These are phyloP conservation scores for Megalonaias nervosa DNA, from an alignment of 1,140 invertebrate genomes.

Conservation along the genomic window DNA sequence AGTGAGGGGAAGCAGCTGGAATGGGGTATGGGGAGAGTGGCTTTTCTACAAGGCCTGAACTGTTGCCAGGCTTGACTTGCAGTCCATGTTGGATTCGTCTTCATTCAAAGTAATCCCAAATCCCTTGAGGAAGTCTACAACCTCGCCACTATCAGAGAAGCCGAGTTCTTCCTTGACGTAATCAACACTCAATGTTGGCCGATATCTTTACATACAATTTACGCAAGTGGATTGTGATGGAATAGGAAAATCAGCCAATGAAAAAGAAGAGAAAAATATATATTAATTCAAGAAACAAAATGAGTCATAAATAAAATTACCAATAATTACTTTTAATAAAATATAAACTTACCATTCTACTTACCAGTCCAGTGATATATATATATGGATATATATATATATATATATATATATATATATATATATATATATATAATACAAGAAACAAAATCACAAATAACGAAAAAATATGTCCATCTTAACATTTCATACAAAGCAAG, in stretches of 20 bases:
- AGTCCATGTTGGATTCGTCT: conserved; percentile 84
- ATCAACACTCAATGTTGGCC: conserved; percentile 88
- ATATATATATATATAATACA: background rate
- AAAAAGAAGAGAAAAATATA: conserved; percentile 75
- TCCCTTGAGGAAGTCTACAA: conserved; percentile 87
- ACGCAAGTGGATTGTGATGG: conserved; percentile 30
- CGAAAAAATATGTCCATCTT: background rate
- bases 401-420: background rate
- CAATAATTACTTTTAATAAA: background rate
- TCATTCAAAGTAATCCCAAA: conserved; percentile 85
- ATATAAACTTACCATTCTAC: conserved; percentile 5
- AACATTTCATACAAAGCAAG: background rate
- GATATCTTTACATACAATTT: conserved; percentile 82
- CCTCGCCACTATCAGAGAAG: conserved; percentile 86
- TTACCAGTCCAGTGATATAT: conserved; percentile 11
- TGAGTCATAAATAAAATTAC: background rate
- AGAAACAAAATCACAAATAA: background rate
- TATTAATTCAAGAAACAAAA: conserved; percentile 55
- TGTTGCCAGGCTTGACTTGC: conserved; percentile 76
- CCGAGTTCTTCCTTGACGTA: conserved; percentile 89
- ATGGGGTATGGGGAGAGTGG: too few species aligned
- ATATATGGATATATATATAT: background rate
- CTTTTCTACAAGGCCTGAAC: conserved; percentile 40
- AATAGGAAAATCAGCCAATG: conserved; percentile 46
- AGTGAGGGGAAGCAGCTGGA: too few species aligned